phyloP scores from a whole-genome alignment of 1,140 invertebrate genomes.

The Pentalonia nigronervosa region DNA sequence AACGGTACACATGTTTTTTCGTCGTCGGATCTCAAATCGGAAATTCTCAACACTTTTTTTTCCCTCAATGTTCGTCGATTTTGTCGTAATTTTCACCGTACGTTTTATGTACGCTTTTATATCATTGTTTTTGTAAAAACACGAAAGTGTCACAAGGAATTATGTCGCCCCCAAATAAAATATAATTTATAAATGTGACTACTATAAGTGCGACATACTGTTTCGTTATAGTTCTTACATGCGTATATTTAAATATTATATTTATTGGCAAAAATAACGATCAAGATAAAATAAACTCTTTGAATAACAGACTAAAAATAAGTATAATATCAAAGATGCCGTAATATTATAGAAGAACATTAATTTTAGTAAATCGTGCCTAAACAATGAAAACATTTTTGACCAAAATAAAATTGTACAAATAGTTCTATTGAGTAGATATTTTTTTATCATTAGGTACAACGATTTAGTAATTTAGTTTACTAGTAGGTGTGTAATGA shows the following conservation, averaged over 20 bases:
- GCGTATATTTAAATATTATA: neutral
- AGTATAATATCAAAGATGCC: neutral
- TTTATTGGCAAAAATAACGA: neutral
- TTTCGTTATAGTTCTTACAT: neutral
- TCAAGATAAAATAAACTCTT: neutral
- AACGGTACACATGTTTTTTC: neutral
- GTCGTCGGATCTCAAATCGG: neutral
- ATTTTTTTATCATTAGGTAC: neutral
- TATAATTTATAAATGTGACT: neutral
- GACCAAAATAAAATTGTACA: neutral
- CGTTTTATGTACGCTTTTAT: neutral
- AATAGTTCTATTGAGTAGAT: neutral
- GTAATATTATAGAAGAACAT: too few relatives aligned
- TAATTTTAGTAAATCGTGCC: neutral
- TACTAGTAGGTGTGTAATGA: neutral
- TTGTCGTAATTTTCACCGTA: neutral
- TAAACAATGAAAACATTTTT: neutral
- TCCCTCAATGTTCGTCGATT: neutral
- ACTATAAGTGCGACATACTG: neutral
- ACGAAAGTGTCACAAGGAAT: neutral
- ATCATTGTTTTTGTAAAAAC: neutral
- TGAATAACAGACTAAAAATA: neutral
- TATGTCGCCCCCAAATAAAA: neutral
- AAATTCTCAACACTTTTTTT: neutral
- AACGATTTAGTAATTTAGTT: neutral